Conservation (phyloP, 2,888 invertebrate genomes). For the Oithona nana region DNA sequence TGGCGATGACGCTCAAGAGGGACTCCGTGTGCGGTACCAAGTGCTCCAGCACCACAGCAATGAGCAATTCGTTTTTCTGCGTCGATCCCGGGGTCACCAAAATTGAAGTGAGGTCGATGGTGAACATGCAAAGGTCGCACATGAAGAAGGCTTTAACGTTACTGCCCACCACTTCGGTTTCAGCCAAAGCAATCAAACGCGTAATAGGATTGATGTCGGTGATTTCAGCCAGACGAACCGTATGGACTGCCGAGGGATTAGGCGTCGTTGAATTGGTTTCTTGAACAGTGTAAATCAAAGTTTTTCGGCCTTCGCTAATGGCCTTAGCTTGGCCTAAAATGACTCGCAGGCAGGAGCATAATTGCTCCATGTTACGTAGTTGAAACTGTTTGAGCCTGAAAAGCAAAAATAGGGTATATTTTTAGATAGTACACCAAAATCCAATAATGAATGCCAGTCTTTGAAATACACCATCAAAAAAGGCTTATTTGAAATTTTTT, state of each 20-base stretch:
- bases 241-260: background rate
- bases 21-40: slow-evolving; percentile 15
- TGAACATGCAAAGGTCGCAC: slow-evolving; percentile 12
- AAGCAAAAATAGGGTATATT: too few species aligned
- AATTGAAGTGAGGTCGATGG: slow-evolving; percentile 9
- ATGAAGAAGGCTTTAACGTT: slow-evolving; percentile 2
- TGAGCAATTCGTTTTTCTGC: slow-evolving; percentile 6
- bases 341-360: slow-evolving; percentile 5
- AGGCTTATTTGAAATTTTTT: too few species aligned
- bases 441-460: too few species aligned
- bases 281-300: slow-evolving; percentile 10
- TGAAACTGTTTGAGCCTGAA: slow-evolving; percentile 11
- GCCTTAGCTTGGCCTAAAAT: slow-evolving; percentile 9
- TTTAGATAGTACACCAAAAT: too few species aligned
- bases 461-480: too few species aligned
- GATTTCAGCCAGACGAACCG: background rate
- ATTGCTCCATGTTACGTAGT: slow-evolving; percentile 13
- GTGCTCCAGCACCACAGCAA: slow-evolving; percentile 13
- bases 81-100: background rate
- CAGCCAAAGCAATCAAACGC: background rate
- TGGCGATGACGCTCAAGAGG: slow-evolving; percentile 3
- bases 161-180: background rate
- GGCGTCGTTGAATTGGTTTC: background rate
- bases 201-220: background rate
- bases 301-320: background rate